These are phyloP conservation scores for Microchirus variegatus DNA, from an alignment of 2,797 vertebrate genomes.

Conservation along the genomic window DNA sequence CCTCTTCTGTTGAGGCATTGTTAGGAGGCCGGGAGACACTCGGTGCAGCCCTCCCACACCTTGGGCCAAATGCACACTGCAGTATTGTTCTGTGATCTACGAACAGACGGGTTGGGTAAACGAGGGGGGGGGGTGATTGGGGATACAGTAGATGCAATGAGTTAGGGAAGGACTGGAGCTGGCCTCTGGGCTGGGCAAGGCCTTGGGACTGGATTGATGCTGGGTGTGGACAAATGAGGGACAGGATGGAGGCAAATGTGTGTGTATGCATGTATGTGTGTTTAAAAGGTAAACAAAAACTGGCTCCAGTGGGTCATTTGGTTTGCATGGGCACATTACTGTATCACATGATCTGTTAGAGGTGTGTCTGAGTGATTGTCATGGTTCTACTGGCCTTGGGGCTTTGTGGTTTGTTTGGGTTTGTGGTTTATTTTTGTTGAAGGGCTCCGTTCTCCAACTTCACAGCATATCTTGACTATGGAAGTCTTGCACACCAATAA, in stretches of 20 bases:
- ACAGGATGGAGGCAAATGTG: constrained; percentile 24
- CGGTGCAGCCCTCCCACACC: constrained; percentile 83
- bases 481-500: constrained; percentile 11
- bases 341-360: constrained; percentile 56
- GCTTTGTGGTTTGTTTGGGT: constrained; percentile 56
- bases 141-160: constrained; percentile 55
- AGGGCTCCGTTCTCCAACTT: constrained; percentile 15
- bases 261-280: constrained; percentile 35
- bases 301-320: constrained; percentile 55
- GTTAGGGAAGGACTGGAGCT: constrained; percentile 40
- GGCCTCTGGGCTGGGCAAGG: constrained; percentile 75
- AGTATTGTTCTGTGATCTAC: constrained; percentile 83
- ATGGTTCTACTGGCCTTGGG: constrained; percentile 44
- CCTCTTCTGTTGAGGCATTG: constrained; percentile 77
- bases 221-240: constrained; percentile 30
- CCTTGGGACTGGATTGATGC: constrained; percentile 63
- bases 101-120: constrained; percentile 65
- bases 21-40: constrained; percentile 78
- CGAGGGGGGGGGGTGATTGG: constrained; percentile 11
- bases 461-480: constrained; percentile 9
- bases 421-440: constrained; percentile 49
- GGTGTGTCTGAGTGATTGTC: constrained; percentile 43
- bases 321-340: constrained; percentile 51
- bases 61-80: constrained; percentile 84
- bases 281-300: constrained; percentile 74